Base-by-base conservation (phyloP, 2,888 invertebrate species). In the Scaptodrosophila latifasciaeformis region DNA sequence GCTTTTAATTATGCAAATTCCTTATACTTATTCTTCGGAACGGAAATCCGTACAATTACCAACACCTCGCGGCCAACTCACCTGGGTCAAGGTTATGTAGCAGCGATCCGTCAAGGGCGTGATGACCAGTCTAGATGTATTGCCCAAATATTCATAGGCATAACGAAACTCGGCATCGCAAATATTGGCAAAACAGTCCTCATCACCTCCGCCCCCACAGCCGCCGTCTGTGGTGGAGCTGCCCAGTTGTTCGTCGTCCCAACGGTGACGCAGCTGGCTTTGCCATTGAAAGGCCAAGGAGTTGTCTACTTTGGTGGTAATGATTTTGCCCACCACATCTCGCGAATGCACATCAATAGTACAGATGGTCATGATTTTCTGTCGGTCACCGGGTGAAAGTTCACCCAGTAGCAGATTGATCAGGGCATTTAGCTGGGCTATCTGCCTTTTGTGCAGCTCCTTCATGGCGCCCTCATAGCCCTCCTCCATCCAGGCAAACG, bases 351-450 rank as follows among this genome's bases (percentile, higher is more conserved):
- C 97, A 84, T 96, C 96, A 54, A 96, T 96, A 2, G 97, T 98
- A 86, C 97, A 97, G 77, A 98, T 94, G 0, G 97, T 97, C 96
- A 96, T 97, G 72, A 97, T 96, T 86, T 97, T 98, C 86, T 96
- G 96, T 13, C 98, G 90, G 80, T 97, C 95, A 1, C 94, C 94
- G 0, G 90, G 89, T 0, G 90, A 90, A 58, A 98, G 87, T 67
- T 96, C 94, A 0, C 96, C 96, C 62, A 97, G 86, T 48, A 98
- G 87, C 48, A 96, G 87, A 34, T 90, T 89, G 66, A 98, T 97
- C 13, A 98, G 87, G 0, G 93, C 89, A 82, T 91, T 95, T 56
- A 98, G 86, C 83, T 97, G 97, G 9, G 89, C 85, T 5, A 97
- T 93, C 88, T 96, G 96, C 69, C 95, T 95, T 80, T 93, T 93